Conservation (phyloP, 2,797 vertebrate genomes). For the Brotogeris chrysoptera region DNA sequence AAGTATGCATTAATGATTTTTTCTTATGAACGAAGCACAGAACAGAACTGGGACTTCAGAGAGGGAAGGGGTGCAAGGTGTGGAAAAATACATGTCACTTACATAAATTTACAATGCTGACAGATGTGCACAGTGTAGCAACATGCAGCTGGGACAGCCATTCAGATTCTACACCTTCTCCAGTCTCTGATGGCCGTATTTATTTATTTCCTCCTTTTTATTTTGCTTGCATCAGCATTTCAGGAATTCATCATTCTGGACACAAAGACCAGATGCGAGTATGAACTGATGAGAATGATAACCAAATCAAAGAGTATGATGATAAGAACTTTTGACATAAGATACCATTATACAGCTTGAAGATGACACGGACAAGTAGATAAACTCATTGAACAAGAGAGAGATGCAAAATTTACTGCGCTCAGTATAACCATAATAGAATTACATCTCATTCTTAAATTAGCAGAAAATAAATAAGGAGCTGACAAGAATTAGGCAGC, state of each 20-base stretch:
- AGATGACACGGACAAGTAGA: not conserved
- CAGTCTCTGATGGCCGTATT: not conserved
- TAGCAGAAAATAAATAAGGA: not conserved
- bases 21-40: not conserved
- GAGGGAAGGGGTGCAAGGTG: not conserved
- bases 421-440: not conserved
- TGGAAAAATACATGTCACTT: not conserved
- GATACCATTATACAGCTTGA: not conserved
- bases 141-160: not conserved
- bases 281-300: not conserved
- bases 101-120: not conserved
- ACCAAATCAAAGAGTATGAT: not conserved
- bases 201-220: not conserved
- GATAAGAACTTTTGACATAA: not conserved
- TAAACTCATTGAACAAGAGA: not conserved
- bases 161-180: not conserved
- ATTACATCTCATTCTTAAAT: not conserved
- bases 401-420: not conserved
- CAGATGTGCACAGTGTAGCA: not conserved
- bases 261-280: not conserved
- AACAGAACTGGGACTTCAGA: not conserved
- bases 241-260: not conserved
- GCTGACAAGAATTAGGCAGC: not conserved
- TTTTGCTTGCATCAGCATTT: rapidly evolving
- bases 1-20: not conserved